A percentile compares a stretch with the other conserved stretches of the same genome.
Evolutionary conservation across 2,888 invertebrate species (phyloP).

Genomic region (Lasioglossum malachurum): DNA sequence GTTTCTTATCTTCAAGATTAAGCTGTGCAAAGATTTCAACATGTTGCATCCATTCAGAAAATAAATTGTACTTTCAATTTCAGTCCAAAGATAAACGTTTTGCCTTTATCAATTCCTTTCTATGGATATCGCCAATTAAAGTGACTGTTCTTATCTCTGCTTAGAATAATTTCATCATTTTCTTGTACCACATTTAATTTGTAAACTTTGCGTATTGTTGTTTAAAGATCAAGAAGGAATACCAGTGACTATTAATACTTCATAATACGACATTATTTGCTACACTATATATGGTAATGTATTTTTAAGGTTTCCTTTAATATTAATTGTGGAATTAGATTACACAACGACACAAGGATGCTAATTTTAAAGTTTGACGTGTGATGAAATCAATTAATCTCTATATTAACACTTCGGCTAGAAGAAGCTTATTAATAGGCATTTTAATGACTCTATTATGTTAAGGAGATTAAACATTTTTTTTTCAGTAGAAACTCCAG

Average conservation of each 20-base stretch:
- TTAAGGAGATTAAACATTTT: background rate
- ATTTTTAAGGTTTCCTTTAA: slow-evolving; percentile 33
- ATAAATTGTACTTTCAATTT: slow-evolving; percentile 4
- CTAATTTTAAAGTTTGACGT: slow-evolving; percentile 61
- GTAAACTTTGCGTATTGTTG: slow-evolving; percentile 9
- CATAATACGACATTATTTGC: background rate
- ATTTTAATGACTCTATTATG: background rate
- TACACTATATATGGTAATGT: slow-evolving; percentile 10
- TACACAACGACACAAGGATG: slow-evolving; percentile 60
- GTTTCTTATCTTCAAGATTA: slow-evolving; percentile 23
- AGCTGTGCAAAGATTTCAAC: slow-evolving; percentile 13
- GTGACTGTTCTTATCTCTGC: slow-evolving; percentile 57
- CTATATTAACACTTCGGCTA: background rate
- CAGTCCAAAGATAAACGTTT: slow-evolving; percentile 16
- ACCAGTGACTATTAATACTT: background rate
- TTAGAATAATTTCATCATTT: slow-evolving; percentile 55
- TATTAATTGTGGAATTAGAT: slow-evolving; percentile 38
- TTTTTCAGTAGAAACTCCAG: background rate
- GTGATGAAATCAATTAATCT: slow-evolving; percentile 58
- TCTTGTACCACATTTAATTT: slow-evolving; percentile 46
- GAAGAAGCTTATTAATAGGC: background rate
- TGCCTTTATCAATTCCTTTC: slow-evolving; percentile 10
- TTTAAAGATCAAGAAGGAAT: slow-evolving; percentile 25
- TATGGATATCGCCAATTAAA: background rate
- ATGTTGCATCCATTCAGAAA: slow-evolving; percentile 18